A percentile compares a stretch with the other conserved stretches of the same genome.
phyloP scores from a whole-genome alignment of 2,113 vertebrate species.

The Tychaedon coryphoeus region DNA sequence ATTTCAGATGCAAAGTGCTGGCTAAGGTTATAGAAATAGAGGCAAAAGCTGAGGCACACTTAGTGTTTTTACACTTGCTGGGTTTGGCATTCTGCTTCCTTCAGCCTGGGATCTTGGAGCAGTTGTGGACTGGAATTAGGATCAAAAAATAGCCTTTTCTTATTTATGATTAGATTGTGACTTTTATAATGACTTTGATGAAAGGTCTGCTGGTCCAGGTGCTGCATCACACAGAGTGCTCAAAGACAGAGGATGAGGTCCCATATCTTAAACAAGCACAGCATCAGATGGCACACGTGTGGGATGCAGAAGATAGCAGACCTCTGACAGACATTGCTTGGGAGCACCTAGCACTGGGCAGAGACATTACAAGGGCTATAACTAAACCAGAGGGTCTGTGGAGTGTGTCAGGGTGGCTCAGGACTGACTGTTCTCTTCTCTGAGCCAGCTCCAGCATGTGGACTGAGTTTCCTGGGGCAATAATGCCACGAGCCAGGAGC shows the following conservation, averaged over 20 bases:
- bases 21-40: neutral
- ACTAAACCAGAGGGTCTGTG: neutral
- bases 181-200: too few species aligned
- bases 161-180: neutral
- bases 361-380: neutral
- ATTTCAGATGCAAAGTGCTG: neutral
- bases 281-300: fast-evolving
- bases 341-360: neutral
- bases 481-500: fast-evolving
- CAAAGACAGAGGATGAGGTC: neutral
- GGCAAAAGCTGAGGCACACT: neutral
- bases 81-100: neutral
- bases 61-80: fast-evolving
- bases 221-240: neutral
- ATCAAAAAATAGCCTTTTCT: neutral
- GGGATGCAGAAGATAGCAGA: neutral
- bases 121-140: neutral
- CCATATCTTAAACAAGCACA: fast-evolving
- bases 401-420: neutral
- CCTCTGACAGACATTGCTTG: neutral
- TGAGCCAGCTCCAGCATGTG: neutral
- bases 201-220: neutral
- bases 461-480: neutral
- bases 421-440: neutral
- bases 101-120: neutral